phyloP scores from a whole-genome alignment of 1,140 invertebrate species.

The Drosophila parvula region DNA sequence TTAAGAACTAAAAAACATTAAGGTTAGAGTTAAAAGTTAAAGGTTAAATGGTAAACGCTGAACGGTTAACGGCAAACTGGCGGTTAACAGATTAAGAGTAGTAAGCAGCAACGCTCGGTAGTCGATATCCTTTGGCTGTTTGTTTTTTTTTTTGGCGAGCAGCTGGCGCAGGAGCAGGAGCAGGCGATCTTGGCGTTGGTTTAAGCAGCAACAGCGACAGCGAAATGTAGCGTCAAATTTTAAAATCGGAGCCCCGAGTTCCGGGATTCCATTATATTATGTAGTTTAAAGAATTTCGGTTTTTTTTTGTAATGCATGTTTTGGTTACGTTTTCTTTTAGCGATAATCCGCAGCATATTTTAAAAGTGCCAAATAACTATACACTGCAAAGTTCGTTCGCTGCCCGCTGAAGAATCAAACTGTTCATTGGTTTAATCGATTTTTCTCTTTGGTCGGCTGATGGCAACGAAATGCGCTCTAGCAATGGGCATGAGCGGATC shows the following conservation, averaged over 20 bases:
- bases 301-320: constrained; percentile 31
- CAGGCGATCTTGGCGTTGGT: constrained; percentile 44
- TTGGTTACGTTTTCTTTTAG: constrained; percentile 62
- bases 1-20: constrained; percentile 8
- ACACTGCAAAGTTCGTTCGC: constrained; percentile 71
- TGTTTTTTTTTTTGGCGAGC: constrained; percentile 19
- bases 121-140: constrained; percentile 60
- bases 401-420: constrained; percentile 43
- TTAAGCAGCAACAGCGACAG: constrained; percentile 44
- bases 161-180: constrained; percentile 50
- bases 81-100: constrained; percentile 30
- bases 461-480: constrained; percentile 38
- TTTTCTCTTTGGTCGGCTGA: constrained; percentile 6
- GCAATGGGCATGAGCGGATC: constrained; percentile 34
- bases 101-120: constrained; percentile 57
- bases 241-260: constrained; percentile 9
- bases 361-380: constrained; percentile 81
- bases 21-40: constrained; percentile 25
- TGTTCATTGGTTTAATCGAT: constrained; percentile 44
- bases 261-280: constrained; percentile 6
- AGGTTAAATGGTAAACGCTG: constrained; percentile 42
- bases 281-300: constrained; percentile 6
- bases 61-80: constrained; percentile 48
- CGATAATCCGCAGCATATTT: constrained; percentile 84
- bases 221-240: constrained; percentile 26